Evolutionary conservation across 2,113 vertebrate genomes (phyloP).

Genomic region (Oreocharis arfaki): DNA sequence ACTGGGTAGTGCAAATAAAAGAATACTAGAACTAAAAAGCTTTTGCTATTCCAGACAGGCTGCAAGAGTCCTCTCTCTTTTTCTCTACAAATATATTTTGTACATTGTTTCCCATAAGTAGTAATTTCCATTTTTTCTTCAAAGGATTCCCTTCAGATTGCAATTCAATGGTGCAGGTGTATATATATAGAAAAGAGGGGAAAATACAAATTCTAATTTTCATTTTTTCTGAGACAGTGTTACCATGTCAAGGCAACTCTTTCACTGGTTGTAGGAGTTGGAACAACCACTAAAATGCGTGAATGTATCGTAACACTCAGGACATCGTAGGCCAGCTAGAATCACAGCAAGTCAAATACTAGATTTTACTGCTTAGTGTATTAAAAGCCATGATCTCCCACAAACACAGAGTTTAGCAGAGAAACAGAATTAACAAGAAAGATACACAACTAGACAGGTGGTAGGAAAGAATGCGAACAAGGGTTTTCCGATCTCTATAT

Average conservation of each 20-base stretch:
- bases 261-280: neutral
- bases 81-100: neutral
- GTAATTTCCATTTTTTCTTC: neutral
- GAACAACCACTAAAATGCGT: neutral
- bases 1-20: neutral
- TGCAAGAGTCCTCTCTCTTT: neutral
- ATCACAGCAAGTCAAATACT: neutral
- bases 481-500: neutral
- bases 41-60: neutral
- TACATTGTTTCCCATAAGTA: accelerated
- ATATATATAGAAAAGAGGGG: neutral
- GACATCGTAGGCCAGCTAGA: slow-evolving; percentile 1
- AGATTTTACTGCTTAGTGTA: neutral
- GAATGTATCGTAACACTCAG: neutral
- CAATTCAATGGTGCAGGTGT: neutral
- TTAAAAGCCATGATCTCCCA: neutral
- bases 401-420: neutral
- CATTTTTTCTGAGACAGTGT: neutral
- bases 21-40: neutral
- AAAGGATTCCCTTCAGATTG: neutral
- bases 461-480: neutral
- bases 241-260: neutral
- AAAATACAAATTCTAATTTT: neutral
- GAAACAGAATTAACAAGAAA: neutral
- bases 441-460: neutral